Evolutionary conservation across 2,888 invertebrate genomes (phyloP), one percentile per base, ranked within the genome.

Genomic region (Drosophila prostipennis): DNA sequence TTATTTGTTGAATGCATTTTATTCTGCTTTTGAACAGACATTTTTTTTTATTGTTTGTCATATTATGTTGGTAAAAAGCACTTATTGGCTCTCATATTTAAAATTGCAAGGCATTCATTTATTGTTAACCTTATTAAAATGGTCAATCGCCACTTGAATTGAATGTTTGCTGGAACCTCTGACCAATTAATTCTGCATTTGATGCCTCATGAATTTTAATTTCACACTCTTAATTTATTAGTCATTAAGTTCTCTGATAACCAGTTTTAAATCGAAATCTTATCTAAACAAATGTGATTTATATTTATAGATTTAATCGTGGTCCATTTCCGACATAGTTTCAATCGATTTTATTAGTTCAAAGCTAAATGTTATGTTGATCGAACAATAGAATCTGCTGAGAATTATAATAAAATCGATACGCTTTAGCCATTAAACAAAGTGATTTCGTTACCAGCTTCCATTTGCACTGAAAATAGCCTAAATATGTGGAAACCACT

Each of bases 381-480:
- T 14, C n/a, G 34, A 6, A 40, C 49, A 54, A 34, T n/a, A 42
- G 40, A 73, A 69, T 57, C 39, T 36, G 59, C 53, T 68, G 65
- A 42, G 13, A 67, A 60, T 48, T 36, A 53, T 37, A 63, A 43
- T 23, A 16, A 55, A 19, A 26, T 14, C 16, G 34, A 56, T 36
- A 59, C 16, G 59, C 42, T 56, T 55, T 37, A n/a, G 14, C 39
- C 32, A 49, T 34, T 42, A 43, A 46, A 6, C 0, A 5, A 40
- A 40, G 34, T 70, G 6, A 56, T 39, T 59, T 19, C n/a, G 26
- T 19, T 1, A 3, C n/a, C 11, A 14, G n/a, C 16, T 48, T 48
- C 48, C 16, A 37, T 32, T 19, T 39, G 37, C 14, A 5, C 32
- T 13, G 34, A 48, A 48, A 34, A 26, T 6, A 26, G 34, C 34